Evolutionary conservation across 2,113 vertebrate species (phyloP), one percentile per base, ranked within the genome.

Genomic region (Sterrhoptilus dennistouni): DNA sequence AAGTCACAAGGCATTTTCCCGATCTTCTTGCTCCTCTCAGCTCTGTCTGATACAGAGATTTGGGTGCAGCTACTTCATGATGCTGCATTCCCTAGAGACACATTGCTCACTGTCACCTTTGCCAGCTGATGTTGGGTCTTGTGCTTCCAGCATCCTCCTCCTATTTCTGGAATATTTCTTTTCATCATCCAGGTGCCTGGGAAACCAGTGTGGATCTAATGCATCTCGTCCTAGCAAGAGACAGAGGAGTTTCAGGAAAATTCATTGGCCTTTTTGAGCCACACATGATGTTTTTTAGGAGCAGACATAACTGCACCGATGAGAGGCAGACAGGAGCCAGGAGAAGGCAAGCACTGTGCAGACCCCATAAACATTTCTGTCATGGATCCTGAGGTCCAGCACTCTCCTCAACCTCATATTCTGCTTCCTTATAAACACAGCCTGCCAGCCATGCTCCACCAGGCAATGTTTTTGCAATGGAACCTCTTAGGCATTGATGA

Each of bases 1-100:
- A 95, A 97, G 87, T 86, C 94, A 96, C 60, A 77, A 93, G 76
- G 92, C 60, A 49, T 74, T 96, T 95, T 77, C 96, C 71, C 69
- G 36, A 78, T 89, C 80, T 64, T 31, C 61, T 90, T 89, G 61
- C 69, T 97, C 45, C 56, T 93, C 68, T 74, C 87, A 45, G 19
- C 31, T 45, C 21, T 54, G 45, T 78, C 52, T 83, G 70, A 84
- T 75, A n/a, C 35, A 77, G 45, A 83, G 64, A 17, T 81, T 93
- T 83, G 31, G n/a, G 60, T 49, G 44, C 28, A 69, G 80, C 64
- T 74, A 3, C 59, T 36, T 79, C 1, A 5, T n/a, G 33, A 38
- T 56, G 40, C 53, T 84, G 56, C 2, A 1, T 61, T 59, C 78
- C 63, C 29, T 20, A 36, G 22, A 69, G 33, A 20, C 33, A 10